Percentiles rank a stretch among this genome's conserved stretches.
These are phyloP conservation scores for Aporrectodea caliginosa DNA, from an alignment of 1,140 invertebrate species.

Conservation along the genomic window DNA sequence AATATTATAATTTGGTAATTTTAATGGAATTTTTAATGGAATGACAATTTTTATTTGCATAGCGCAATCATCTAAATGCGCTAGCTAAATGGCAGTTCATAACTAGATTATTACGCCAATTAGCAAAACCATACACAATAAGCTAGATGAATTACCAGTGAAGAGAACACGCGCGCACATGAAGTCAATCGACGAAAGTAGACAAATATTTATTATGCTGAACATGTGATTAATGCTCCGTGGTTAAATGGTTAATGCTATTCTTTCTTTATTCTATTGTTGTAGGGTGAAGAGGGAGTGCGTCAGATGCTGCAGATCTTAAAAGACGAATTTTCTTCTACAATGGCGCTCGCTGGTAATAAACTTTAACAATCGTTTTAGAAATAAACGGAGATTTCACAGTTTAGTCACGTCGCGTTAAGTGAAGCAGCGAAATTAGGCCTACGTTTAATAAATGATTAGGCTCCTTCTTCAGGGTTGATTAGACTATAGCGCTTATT, in stretches of 20 bases:
- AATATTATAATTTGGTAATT: not conserved
- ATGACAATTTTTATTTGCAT: too few species aligned
- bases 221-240: too few species aligned
- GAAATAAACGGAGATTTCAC: too few species aligned
- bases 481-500: too few species aligned
- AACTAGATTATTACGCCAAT: too few species aligned
- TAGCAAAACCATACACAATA: too few species aligned
- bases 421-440: not conserved
- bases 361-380: not conserved
- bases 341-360: not conserved
- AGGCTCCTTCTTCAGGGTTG: not conserved
- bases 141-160: not conserved
- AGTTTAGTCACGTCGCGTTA: not conserved
- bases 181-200: not conserved
- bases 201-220: too few species aligned
- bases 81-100: too few species aligned
- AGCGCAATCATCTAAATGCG: too few species aligned
- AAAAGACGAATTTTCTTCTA: not conserved
- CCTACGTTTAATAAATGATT: not conserved
- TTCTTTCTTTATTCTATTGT: not conserved
- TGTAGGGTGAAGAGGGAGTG: not conserved
- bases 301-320: not conserved
- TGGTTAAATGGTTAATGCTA: too few species aligned
- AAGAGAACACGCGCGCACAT: not conserved
- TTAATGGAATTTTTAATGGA: too few species aligned